Conservation (phyloP, 2,888 invertebrate genomes). For the Timema cristinae region DNA sequence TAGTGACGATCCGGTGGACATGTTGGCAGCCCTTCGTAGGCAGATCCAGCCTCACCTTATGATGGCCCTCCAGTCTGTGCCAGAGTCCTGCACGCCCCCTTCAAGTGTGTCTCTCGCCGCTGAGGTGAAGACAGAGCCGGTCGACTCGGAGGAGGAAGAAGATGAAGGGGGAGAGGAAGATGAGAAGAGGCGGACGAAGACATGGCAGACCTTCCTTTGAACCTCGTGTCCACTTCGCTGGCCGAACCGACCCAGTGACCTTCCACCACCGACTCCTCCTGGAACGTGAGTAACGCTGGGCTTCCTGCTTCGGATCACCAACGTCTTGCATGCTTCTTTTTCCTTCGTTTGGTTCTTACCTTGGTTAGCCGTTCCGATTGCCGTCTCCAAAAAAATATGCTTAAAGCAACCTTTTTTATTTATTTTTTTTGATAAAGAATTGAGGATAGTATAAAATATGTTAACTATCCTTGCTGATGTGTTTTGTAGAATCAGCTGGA, state of each 20-base stretch:
- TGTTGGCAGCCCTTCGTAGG: constrained; percentile 63
- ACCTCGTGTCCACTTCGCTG: constrained; percentile 58
- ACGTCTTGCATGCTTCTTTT: no score
- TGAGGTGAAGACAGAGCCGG: constrained; percentile 39
- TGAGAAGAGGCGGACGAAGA: constrained; percentile 40
- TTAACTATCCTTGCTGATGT: no score
- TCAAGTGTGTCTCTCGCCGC: constrained; percentile 34
- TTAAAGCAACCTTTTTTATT: no score
- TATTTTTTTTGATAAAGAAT: no score
- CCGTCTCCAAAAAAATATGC: no score
- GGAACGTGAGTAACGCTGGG: constrained; percentile 13
- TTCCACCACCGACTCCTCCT: not conserved
- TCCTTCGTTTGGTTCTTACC: no score
- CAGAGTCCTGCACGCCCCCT: constrained; percentile 30
- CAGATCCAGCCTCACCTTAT: constrained; percentile 68
- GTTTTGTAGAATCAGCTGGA: no score
- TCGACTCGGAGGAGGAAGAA: constrained; percentile 41
- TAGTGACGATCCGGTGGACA: constrained; percentile 58
- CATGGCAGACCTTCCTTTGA: constrained; percentile 60
- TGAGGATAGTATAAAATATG: no score
- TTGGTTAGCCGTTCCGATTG: no score
- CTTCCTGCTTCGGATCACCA: no score
- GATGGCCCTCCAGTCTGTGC: constrained; percentile 55
- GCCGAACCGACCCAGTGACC: constrained; percentile 22
- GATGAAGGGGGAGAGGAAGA: constrained; percentile 46